A percentile compares a stretch with the other conserved stretches of the same genome.
Conservation (phyloP, 2,113 vertebrate genomes). For the Centropus bengalensis region DNA sequence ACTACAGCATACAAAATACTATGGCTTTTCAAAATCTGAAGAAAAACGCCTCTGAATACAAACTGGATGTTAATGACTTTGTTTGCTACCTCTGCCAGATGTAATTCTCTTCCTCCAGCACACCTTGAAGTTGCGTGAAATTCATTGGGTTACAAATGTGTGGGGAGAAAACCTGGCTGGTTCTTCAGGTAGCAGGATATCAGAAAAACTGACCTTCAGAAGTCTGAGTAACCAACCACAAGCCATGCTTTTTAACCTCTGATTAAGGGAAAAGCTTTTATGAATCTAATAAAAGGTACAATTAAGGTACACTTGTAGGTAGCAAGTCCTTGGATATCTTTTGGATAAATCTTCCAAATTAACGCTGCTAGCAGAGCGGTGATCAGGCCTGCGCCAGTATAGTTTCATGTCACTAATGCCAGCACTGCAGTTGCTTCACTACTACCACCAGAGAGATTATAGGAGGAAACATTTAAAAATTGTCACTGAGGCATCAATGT, state of each 20-base stretch:
- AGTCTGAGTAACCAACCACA: not conserved
- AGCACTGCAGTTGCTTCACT: not conserved
- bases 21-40: not conserved
- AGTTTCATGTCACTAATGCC: not conserved
- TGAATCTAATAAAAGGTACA: not conserved
- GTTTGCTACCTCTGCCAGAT: not conserved
- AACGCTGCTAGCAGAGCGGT: not conserved
- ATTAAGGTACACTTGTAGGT: not conserved
- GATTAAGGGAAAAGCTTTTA: not conserved
- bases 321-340: not conserved
- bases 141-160: not conserved
- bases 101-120: not conserved
- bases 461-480: not conserved
- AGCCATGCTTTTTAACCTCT: not conserved
- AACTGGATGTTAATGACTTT: not conserved
- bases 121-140: not conserved
- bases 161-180: not conserved
- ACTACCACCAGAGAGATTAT: not conserved
- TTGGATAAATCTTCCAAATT: not conserved
- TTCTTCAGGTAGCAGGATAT: not conserved
- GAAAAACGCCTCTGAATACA: not conserved
- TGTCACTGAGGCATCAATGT: fast-evolving
- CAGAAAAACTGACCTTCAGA: not conserved
- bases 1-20: not conserved
- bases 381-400: not conserved